Evolutionary conservation across 2,888 invertebrate species (phyloP).

Genomic region (Drepanosiphum platanoidis): DNA sequence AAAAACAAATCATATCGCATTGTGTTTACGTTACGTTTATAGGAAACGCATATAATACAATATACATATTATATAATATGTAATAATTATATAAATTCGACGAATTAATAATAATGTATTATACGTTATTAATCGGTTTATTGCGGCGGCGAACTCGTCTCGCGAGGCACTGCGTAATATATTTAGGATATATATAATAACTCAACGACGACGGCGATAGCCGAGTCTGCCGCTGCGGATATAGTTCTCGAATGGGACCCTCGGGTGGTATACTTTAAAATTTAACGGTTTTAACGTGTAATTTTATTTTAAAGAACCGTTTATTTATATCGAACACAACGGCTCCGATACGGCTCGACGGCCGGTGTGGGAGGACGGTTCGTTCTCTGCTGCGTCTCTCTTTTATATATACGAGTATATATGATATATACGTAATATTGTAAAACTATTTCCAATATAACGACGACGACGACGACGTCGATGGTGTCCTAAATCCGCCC

Average conservation of each 20-base stretch:
- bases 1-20: too few species aligned
- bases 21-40: too few species aligned
- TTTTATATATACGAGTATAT: background rate
- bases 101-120: too few species aligned
- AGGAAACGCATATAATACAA: too few species aligned
- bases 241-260: background rate
- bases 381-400: background rate
- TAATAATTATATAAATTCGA: too few species aligned
- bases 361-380: too few species aligned
- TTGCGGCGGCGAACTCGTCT: too few species aligned
- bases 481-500: background rate
- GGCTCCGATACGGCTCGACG: background rate
- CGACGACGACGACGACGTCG: too few species aligned
- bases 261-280: slow-evolving; percentile 23
- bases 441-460: slow-evolving; percentile 45
- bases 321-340: slow-evolving; percentile 18
- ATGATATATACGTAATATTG: background rate
- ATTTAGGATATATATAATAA: background rate
- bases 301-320: slow-evolving; percentile 24
- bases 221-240: background rate
- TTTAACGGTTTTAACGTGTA: slow-evolving; percentile 23
- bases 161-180: background rate
- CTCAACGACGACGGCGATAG: background rate
- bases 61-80: too few species aligned
- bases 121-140: too few species aligned